Evolutionary conservation across 2,888 invertebrate species (phyloP), one percentile per base, ranked within the genome.

Genomic region (Nesidiocoris tenuis): DNA sequence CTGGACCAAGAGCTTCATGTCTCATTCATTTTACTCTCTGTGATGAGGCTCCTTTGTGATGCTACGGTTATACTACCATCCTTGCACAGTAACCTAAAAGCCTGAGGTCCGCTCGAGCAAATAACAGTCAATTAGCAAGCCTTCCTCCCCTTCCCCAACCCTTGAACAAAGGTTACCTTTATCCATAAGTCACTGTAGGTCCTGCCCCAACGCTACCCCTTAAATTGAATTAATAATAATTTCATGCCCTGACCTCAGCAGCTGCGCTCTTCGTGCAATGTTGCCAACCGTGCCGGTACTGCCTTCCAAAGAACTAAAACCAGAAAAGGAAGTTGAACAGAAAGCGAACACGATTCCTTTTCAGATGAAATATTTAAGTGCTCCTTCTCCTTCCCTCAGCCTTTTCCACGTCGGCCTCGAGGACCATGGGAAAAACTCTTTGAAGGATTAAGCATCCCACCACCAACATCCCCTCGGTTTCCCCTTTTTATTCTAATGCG

Each of bases 311-410:
- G 59, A 23, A 55, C 68, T 68, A 39, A 68, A 68, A 57, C 68
- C 56, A 16, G 19, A 22, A 19, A 57, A 39, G 39, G 39, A 39
- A 39, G 39, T 39, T 39, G 39, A 39, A 39, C 5, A 39, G 39
- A 39, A 39, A 39, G 39, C 39, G 39, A 39, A 39, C 39, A 39
- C 39, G 39, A 39, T 39, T 57, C 68, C 68, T 68, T 68, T 68
- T 39, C 39, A 59, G 68, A 68, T 68, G 68, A 68, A 68, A 68
- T 68, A 68, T 68, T 68, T 68, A 68, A 68, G 68, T 68, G 68
- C 68, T 68, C 19, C 57, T 57, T 39, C 68, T 57, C 12, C 39
- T 12, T 12, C 39, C 39, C 5, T 7, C 39, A 3, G 39, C 12
- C 12, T 39, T 12, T 12, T 39, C 39, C 39, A 3, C 12, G 39